Conservation (phyloP, 2,888 invertebrate genomes). For the Alviniconcha strummeri region DNA sequence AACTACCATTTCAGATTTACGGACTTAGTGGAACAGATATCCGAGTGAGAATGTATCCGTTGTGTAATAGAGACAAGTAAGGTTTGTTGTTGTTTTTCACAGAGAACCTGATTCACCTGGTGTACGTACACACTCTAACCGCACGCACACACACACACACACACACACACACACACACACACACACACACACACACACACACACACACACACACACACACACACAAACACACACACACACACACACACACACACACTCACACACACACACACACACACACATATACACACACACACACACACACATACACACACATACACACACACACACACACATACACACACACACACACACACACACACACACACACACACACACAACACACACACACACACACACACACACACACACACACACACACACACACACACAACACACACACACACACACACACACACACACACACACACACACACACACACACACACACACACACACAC, state of each 20-base stretch:
- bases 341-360: slow-evolving; percentile 1
- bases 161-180: neutral
- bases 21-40: no score
- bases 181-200: neutral
- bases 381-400: slow-evolving; percentile 26
- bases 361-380: slow-evolving; percentile 1
- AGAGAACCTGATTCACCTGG: neutral
- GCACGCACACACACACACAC: neutral
- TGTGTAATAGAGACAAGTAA: neutral
- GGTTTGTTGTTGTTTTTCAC: neutral
- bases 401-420: slow-evolving; percentile 13
- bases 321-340: neutral
- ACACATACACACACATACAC: neutral
- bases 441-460: neutral
- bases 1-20: no score
- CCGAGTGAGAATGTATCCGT: neutral
- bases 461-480: neutral
- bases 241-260: slow-evolving; percentile 14
- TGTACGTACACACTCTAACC: neutral
- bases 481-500: slow-evolving; percentile 10
- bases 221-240: slow-evolving; percentile 22
- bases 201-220: slow-evolving; percentile 4
- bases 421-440: neutral
- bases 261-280: slow-evolving; percentile 19
- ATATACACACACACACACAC: slow-evolving; percentile 16